Percentiles rank a stretch among this genome's conserved stretches.
These are phyloP conservation scores for Hemaris fuciformis DNA, from an alignment of 2,888 invertebrate species.

Conservation along the genomic window DNA sequence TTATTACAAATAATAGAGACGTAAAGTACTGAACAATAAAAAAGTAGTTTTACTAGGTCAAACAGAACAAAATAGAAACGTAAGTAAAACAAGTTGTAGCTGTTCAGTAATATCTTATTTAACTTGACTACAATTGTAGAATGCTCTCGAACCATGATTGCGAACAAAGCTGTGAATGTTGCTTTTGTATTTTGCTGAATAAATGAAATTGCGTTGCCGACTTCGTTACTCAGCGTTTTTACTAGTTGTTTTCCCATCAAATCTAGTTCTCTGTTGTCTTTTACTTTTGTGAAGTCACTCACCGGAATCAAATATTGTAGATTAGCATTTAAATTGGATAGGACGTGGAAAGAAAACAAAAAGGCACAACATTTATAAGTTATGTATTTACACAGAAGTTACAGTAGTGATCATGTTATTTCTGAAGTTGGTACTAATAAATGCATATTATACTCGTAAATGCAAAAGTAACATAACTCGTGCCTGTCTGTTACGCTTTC, in stretches of 20 bases:
- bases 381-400: no score
- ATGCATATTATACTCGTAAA: no score
- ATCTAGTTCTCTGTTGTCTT: neutral
- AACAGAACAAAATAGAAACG: no score
- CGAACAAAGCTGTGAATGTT: neutral
- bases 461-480: no score
- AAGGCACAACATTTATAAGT: neutral
- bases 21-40: no score
- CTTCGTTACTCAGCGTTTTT: neutral
- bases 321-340: neutral
- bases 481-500: no score
- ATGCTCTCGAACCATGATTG: neutral
- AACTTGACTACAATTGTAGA: neutral
- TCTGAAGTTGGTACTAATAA: no score
- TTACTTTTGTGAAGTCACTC: neutral
- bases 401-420: no score
- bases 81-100: neutral
- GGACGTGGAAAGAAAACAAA: no score
- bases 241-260: neutral
- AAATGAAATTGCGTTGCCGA: slow-evolving; percentile 1
- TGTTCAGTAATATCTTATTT: neutral
- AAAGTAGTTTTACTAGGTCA: no score
- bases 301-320: neutral
- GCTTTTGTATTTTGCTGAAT: neutral
- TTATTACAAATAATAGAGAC: no score